Evolutionary conservation across 1,140 invertebrate species (phyloP).

Genomic region (Caenorhabditis latens): DNA sequence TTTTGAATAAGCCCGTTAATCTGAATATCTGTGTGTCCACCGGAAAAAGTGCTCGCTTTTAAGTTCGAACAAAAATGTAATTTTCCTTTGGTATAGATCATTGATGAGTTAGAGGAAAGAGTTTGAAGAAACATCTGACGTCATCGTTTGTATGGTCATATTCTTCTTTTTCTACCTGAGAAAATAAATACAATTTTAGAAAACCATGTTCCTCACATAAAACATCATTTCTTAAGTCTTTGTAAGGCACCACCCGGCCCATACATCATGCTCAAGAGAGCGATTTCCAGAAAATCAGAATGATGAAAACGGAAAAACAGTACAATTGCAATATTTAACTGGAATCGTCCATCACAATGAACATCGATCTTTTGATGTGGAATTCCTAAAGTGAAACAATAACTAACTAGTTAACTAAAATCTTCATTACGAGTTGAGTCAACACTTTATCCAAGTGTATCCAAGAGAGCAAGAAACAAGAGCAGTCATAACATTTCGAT

Average conservation of each 20-base stretch:
- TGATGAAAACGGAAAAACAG: no score
- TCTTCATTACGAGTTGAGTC: background rate
- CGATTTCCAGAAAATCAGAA: background rate
- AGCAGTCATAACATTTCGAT: conserved; percentile 1
- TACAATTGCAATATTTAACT: no score
- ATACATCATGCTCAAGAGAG: conserved; percentile 2
- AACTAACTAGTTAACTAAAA: background rate
- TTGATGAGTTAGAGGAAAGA: background rate
- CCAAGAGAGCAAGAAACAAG: background rate
- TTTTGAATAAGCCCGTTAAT: no score
- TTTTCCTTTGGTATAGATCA: no score
- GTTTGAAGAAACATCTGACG: background rate
- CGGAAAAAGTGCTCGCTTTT: no score
- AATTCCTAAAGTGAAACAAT: background rate
- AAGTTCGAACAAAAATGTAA: no score
- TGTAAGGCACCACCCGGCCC: background rate
- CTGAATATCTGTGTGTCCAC: no score
- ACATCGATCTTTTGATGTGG: conserved; percentile 7
- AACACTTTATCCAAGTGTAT: conserved; percentile 2
- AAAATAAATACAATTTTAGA: background rate
- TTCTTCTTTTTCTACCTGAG: background rate
- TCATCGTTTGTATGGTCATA: background rate
- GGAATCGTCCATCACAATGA: conserved; percentile 23
- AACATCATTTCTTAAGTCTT: conserved; percentile 4
- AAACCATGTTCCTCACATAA: background rate